Percentiles rank a stretch among this genome's conserved stretches.
Conservation (phyloP, 1,140 invertebrate species). For the Homarus americanus region DNA sequence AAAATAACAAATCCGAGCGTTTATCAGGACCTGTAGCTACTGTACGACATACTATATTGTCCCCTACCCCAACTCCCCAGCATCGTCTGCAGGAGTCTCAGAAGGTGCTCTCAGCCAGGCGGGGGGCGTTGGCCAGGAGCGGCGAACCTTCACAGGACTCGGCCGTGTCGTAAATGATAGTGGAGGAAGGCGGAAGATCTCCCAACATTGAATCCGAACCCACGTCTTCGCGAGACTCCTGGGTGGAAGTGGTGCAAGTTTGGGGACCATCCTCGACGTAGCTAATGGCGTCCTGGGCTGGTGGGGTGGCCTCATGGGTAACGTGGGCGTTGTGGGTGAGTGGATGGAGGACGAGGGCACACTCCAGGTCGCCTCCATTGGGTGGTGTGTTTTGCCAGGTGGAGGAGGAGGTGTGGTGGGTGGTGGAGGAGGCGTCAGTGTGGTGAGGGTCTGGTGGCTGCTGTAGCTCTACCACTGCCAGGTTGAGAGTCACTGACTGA, state of each 20-base stretch:
- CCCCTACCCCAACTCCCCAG: too few species aligned
- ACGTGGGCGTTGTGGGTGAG: conserved; percentile 2
- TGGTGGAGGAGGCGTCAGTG: neutral
- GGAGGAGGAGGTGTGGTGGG: neutral
- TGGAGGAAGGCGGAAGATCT: neutral
- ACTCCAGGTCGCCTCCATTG: neutral
- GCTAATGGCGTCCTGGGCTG: neutral
- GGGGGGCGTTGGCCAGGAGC: neutral
- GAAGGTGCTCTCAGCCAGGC: conserved; percentile 48
- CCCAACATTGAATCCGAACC: conserved; percentile 3
- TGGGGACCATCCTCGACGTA: neutral
- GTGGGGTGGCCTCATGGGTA: too few species aligned
- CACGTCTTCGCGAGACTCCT: neutral
- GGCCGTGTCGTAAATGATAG: conserved; percentile 21
- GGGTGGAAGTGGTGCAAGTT: neutral
- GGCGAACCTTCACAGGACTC: conserved; percentile 56
- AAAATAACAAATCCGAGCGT: too few species aligned
- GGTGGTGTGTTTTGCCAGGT: neutral
- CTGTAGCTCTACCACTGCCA: conserved; percentile 54
- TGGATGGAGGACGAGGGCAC: conserved; percentile 19
- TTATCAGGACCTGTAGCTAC: too few species aligned
- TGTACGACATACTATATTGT: too few species aligned
- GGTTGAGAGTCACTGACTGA: conserved; percentile 21
- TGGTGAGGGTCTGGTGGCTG: neutral
- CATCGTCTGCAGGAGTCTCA: too few species aligned